A percentile compares a stretch with the other conserved stretches of the same genome.
Conservation (phyloP, 2,888 invertebrate genomes). For the Trichacis sp. region DNA sequence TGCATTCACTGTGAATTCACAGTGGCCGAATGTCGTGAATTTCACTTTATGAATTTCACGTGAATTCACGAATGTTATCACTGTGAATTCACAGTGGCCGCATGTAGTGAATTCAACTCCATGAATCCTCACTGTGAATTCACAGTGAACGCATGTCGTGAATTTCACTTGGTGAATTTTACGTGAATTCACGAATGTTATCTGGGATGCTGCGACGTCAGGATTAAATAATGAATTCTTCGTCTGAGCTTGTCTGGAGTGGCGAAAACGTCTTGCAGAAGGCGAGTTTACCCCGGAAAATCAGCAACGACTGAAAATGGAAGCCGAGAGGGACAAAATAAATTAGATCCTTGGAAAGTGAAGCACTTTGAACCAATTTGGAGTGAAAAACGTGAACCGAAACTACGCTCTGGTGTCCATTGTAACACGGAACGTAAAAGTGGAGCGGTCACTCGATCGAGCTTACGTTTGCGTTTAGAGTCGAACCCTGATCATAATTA, state of each 20-base stretch:
- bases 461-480: constrained; percentile 59
- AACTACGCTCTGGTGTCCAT: constrained; percentile 57
- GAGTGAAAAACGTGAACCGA: constrained; percentile 80
- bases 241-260: constrained; percentile 94
- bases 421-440: constrained; percentile 59
- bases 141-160: too few species aligned
- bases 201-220: constrained; percentile 76
- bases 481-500: constrained; percentile 56
- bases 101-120: too few species aligned
- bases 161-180: too few species aligned
- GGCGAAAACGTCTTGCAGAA: constrained; percentile 91
- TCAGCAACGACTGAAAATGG: constrained; percentile 90
- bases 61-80: too few species aligned
- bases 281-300: constrained; percentile 97
- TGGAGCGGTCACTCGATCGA: constrained; percentile 63
- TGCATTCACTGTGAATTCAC: too few species aligned
- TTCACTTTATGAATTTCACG: too few species aligned
- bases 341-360: constrained; percentile 96
- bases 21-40: too few species aligned
- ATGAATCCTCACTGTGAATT: too few species aligned
- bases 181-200: too few species aligned
- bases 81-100: too few species aligned
- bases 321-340: constrained; percentile 94
- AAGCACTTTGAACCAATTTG: constrained; percentile 97
- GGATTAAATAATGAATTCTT: constrained; percentile 98